Evolutionary conservation across 2,888 invertebrate genomes (phyloP).

Genomic region (Athalia cordata): DNA sequence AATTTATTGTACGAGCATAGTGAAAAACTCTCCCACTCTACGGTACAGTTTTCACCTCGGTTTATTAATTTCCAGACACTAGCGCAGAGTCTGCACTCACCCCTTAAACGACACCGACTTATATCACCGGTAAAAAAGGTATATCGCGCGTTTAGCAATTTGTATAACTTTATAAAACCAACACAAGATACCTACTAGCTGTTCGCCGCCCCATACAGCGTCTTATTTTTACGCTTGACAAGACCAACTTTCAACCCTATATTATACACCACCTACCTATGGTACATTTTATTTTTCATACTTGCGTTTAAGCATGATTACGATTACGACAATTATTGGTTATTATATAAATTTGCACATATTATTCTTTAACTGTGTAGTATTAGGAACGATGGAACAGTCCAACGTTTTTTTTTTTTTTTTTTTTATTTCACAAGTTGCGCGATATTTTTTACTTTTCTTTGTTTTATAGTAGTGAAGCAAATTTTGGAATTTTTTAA

Average conservation of each 20-base stretch:
- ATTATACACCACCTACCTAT: background rate
- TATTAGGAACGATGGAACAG: background rate
- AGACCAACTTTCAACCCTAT: background rate
- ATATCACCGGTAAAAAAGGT: background rate
- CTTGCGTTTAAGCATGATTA: constrained; percentile 7
- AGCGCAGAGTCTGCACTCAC: constrained; percentile 20
- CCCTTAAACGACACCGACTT: background rate
- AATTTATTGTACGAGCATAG: constrained; percentile 47
- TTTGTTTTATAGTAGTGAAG: background rate
- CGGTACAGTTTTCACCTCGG: constrained; percentile 30
- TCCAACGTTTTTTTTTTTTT: constrained; percentile 5
- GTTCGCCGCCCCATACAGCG: background rate
- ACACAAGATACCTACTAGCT: too few species aligned
- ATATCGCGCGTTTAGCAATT: constrained; percentile 8
- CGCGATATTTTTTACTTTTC: background rate
- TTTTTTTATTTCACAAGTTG: background rate
- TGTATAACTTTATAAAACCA: constrained; percentile 5
- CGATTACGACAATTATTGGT: background rate
- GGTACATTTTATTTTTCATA: background rate
- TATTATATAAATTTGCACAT: background rate
- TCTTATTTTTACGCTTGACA: background rate
- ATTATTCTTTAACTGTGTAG: background rate
- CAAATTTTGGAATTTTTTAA: constrained; percentile 36
- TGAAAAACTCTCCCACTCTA: constrained; percentile 34
- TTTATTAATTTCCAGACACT: constrained; percentile 58